Conservation (phyloP, 2,797 vertebrate species). For the Rhabdophis nuchalis region DNA sequence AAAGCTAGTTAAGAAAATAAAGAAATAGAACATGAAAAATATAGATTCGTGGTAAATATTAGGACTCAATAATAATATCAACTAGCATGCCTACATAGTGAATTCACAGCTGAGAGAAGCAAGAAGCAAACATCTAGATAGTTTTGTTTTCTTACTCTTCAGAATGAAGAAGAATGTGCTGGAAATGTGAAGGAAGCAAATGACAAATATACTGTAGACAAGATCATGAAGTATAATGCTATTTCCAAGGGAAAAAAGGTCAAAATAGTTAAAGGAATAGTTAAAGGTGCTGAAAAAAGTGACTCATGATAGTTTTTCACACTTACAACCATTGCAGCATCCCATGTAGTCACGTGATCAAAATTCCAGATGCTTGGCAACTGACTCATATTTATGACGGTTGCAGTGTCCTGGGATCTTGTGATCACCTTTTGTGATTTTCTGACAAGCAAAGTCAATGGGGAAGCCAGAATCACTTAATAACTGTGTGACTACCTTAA, state of each 20-base stretch:
- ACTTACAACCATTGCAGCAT: too few relatives aligned
- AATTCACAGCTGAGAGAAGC: neutral
- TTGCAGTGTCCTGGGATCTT: too few relatives aligned
- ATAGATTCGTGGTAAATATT: neutral
- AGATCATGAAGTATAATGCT: neutral
- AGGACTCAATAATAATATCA: neutral
- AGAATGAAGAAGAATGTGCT: neutral
- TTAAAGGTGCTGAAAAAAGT: neutral
- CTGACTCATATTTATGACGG: too few relatives aligned
- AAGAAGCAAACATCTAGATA: neutral
- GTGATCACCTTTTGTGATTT: neutral
- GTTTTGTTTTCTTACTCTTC: neutral
- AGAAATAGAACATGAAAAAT: neutral
- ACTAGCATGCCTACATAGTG: neutral
- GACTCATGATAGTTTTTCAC: too few relatives aligned
- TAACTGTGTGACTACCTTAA: too few relatives aligned
- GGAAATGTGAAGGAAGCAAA: neutral
- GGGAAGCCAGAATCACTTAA: too few relatives aligned
- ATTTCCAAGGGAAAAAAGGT: neutral
- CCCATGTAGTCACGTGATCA: too few relatives aligned
- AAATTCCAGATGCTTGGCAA: too few relatives aligned
- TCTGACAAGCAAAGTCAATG: neutral
- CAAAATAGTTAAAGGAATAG: neutral
- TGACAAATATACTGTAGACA: neutral
- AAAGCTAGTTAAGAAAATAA: neutral